Conservation (phyloP, 2,113 vertebrate genomes). For the Forbesichthys papilliferus region DNA sequence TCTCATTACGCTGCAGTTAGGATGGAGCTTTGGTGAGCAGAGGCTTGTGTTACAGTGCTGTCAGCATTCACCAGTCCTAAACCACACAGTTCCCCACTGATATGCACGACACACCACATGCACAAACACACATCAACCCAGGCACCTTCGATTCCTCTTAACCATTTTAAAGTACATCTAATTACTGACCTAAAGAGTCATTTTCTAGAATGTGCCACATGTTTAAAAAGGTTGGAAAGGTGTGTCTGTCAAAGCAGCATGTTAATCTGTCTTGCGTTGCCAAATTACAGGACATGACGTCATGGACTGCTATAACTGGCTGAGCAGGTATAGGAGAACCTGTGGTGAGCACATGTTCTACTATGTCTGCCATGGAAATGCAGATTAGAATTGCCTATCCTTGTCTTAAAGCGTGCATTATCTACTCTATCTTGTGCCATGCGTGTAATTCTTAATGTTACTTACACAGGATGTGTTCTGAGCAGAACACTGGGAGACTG, state of each 20-base stretch:
- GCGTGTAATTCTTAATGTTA: background rate
- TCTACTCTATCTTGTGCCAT: background rate
- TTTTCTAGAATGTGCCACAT: too few relatives aligned
- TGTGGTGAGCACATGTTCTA: background rate
- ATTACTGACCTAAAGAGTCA: too few relatives aligned
- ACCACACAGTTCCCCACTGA: too few relatives aligned
- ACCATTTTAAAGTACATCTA: too few relatives aligned
- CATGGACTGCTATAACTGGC: constrained; percentile 11
- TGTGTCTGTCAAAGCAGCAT: background rate
- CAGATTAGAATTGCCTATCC: background rate
- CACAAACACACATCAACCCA: background rate
- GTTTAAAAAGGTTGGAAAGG: background rate
- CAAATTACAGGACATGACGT: background rate
- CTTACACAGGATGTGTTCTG: background rate
- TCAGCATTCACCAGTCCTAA: constrained; percentile 3
- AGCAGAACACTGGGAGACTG: too few relatives aligned
- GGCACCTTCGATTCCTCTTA: too few relatives aligned
- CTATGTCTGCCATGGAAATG: background rate
- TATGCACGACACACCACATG: background rate
- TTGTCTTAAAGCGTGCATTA: constrained; percentile 1
- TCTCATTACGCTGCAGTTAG: constrained; percentile 25
- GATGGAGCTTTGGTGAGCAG: constrained; percentile 25
- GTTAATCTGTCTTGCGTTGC: background rate
- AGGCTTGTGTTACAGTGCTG: constrained; percentile 36
- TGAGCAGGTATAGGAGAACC: constrained; percentile 3